phyloP scores from a whole-genome alignment of 1,140 invertebrate species.

The Eupeodes corollae region DNA sequence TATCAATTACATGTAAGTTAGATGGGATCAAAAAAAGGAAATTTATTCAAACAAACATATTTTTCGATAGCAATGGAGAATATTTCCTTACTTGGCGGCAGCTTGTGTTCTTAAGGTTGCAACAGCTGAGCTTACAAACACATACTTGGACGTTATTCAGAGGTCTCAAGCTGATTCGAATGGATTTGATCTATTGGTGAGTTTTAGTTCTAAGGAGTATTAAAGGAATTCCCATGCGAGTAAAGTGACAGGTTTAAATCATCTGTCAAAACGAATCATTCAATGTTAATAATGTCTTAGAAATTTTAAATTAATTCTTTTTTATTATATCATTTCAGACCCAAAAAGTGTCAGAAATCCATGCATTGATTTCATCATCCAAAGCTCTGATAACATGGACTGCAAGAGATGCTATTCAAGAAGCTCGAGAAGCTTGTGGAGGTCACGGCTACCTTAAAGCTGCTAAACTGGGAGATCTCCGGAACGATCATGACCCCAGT shows the following conservation, averaged over 20 bases:
- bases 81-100: slow-evolving; percentile 81
- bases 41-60: too few relatives aligned
- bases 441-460: slow-evolving; percentile 56
- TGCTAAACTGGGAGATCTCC: slow-evolving; percentile 68
- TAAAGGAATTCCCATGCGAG: too few relatives aligned
- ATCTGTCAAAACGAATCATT: too few relatives aligned
- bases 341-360: slow-evolving; percentile 71
- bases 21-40: slow-evolving; percentile 4
- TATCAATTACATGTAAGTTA: slow-evolving; percentile 71
- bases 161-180: slow-evolving; percentile 44
- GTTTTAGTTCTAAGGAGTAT: slow-evolving; percentile 12
- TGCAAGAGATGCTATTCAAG: slow-evolving; percentile 73
- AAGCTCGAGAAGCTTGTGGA: slow-evolving; percentile 76
- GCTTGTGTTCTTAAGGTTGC: slow-evolving; percentile 67
- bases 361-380: slow-evolving; percentile 75
- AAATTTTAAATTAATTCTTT: too few relatives aligned
- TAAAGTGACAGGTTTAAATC: too few relatives aligned
- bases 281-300: too few relatives aligned
- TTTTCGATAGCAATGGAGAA: slow-evolving; percentile 69
- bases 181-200: slow-evolving; percentile 44
- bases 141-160: slow-evolving; percentile 45
- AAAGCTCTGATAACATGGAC: slow-evolving; percentile 84
- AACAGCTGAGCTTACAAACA: slow-evolving; percentile 42
- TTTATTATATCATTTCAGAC: slow-evolving; percentile 37
- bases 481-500: slow-evolving; percentile 83